Evolutionary conservation across 2,888 invertebrate species (phyloP).

Genomic region (Lasioglossum vierecki): DNA sequence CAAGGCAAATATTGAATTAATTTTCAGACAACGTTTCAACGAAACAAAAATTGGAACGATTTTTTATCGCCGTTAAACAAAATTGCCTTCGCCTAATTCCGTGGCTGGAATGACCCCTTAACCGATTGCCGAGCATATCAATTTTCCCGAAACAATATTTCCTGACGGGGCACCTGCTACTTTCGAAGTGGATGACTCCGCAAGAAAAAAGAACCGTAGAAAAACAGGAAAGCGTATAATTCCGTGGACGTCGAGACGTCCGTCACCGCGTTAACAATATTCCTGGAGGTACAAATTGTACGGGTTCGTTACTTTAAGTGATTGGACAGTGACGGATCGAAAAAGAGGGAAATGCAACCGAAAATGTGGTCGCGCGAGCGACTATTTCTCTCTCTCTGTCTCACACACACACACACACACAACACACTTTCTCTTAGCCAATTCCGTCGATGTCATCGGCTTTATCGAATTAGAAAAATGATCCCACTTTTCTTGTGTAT

Average conservation of each 20-base stretch:
- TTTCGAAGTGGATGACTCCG: slow-evolving; percentile 28
- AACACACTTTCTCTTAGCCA: slow-evolving; percentile 21
- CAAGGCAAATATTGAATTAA: not conserved
- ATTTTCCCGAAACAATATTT: slow-evolving; percentile 27
- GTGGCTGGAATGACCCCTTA: not conserved
- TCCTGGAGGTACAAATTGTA: slow-evolving; percentile 4
- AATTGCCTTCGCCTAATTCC: not conserved
- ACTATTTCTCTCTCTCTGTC: not conserved
- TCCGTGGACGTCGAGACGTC: not conserved
- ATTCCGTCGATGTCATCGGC: slow-evolving; percentile 55
- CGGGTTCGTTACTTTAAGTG: slow-evolving; percentile 17
- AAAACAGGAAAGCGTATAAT: not conserved
- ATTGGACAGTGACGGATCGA: slow-evolving; percentile 44
- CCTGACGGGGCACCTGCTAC: not conserved
- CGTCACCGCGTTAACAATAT: slow-evolving; percentile 4
- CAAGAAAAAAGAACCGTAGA: not conserved
- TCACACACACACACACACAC: not conserved
- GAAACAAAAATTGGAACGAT: not conserved
- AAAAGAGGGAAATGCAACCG: slow-evolving; percentile 17
- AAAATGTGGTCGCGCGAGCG: slow-evolving; percentile 17
- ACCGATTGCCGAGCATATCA: not conserved
- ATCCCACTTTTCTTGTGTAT: slow-evolving; percentile 44
- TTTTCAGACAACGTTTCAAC: not conserved
- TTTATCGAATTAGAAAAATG: slow-evolving; percentile 67
- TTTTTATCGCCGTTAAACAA: too few species aligned